phyloP scores from a whole-genome alignment of 2,113 vertebrate genomes.

The Capreolus pygargus region DNA sequence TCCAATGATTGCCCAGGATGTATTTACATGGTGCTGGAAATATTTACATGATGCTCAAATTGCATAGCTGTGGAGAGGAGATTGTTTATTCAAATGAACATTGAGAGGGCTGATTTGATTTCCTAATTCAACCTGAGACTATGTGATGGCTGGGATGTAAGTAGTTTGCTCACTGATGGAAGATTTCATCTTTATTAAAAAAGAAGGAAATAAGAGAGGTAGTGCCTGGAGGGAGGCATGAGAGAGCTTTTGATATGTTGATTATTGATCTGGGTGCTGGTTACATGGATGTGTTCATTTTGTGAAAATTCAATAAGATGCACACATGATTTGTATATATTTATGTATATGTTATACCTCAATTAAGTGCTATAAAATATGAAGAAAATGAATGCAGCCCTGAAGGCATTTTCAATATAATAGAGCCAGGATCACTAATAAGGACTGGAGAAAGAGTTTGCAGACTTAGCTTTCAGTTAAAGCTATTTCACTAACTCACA shows the following conservation, averaged over 20 bases:
- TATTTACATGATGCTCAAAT: conserved; percentile 42
- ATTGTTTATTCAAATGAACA: conserved; percentile 33
- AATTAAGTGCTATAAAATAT: conserved; percentile 26
- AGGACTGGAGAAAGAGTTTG: neutral
- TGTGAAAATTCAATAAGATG: conserved; percentile 20
- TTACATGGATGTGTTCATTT: neutral
- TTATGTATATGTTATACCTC: neutral
- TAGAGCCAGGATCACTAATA: neutral
- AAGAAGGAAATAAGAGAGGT: neutral
- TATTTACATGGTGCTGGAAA: conserved; percentile 48
- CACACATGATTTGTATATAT: neutral
- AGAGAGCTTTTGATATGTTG: neutral
- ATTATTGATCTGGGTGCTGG: neutral
- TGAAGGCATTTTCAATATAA: conserved; percentile 20
- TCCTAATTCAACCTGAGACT: conserved; percentile 6
- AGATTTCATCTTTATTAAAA: conserved; percentile 6
- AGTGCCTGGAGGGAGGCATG: neutral
- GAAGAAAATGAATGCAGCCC: conserved; percentile 17
- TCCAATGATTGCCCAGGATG: conserved; percentile 5
- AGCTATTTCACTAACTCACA: neutral
- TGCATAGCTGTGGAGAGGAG: conserved; percentile 5
- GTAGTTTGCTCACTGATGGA: neutral
- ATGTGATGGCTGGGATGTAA: conserved; percentile 31
- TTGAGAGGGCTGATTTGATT: conserved; percentile 44
- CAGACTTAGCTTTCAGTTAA: neutral